These are phyloP conservation scores for Pipistrellus pygmaeus DNA, from an alignment of 2,797 vertebrate species.

Conservation along the genomic window DNA sequence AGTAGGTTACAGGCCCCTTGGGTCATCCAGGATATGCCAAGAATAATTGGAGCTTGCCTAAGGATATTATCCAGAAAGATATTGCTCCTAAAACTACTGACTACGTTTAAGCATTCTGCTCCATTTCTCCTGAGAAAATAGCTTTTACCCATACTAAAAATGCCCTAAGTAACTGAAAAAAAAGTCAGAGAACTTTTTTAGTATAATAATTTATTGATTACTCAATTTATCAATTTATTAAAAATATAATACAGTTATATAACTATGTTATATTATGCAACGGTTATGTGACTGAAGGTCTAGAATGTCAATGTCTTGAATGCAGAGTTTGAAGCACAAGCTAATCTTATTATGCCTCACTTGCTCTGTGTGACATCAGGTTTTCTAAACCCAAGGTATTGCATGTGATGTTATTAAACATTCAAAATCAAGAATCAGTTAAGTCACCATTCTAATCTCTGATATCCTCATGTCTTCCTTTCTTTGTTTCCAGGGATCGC, in stretches of 20 bases:
- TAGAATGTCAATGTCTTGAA: background rate
- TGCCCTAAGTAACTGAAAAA: background rate
- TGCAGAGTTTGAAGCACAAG: background rate
- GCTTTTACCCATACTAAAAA: background rate
- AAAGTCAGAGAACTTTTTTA: background rate
- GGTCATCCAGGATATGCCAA: background rate
- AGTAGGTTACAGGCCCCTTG: background rate
- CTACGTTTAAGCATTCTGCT: background rate
- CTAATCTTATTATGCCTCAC: background rate
- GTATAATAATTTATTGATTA: background rate
- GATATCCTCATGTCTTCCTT: background rate
- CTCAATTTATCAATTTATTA: background rate
- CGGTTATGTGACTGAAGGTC: background rate
- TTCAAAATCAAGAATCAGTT: background rate
- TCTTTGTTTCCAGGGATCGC: background rate
- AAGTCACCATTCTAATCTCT: background rate
- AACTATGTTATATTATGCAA: background rate
- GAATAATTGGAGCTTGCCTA: conserved; percentile 52
- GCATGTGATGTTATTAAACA: background rate
- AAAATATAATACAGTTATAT: background rate
- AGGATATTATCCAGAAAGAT: conserved; percentile 9
- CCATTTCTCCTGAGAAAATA: background rate
- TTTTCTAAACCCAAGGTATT: background rate
- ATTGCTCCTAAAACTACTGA: background rate
- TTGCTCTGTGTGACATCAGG: background rate